These are phyloP conservation scores for Syritta pipiens DNA, from an alignment of 2,888 invertebrate genomes.

Conservation along the genomic window DNA sequence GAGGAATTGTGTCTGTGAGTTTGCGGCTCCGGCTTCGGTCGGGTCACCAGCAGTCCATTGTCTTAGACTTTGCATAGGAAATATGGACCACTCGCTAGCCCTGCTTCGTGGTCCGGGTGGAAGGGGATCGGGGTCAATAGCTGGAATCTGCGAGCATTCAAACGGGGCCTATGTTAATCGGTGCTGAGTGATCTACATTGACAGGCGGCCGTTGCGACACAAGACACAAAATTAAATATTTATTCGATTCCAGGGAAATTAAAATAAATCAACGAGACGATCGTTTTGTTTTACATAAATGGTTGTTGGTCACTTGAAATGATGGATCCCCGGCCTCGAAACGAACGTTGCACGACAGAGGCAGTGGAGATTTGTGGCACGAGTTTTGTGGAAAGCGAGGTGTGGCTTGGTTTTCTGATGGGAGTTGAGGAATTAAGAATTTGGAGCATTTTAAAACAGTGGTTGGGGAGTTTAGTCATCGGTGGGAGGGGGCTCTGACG, in stretches of 20 bases:
- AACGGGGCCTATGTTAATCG: not conserved
- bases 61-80: constrained; percentile 36
- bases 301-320: not conserved
- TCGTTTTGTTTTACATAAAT: constrained; percentile 22
- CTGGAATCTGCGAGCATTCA: constrained; percentile 16
- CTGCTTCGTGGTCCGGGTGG: not conserved
- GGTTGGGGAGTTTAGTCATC: no score
- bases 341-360: not conserved
- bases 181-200: constrained; percentile 17
- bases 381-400: no score
- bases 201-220: constrained; percentile 1
- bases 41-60: not conserved
- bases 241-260: not conserved
- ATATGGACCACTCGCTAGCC: no score
- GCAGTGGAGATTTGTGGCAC: not conserved
- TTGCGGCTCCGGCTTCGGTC: not conserved
- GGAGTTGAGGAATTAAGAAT: no score
- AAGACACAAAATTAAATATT: not conserved
- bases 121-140: constrained; percentile 35
- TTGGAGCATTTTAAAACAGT: no score
- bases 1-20: constrained; percentile 9
- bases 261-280: constrained; percentile 11
- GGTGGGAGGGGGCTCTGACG: no score
- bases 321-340: not conserved
- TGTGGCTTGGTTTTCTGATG: no score